Base-by-base conservation (phyloP, 2,888 invertebrate species). In the Phortica magna region DNA sequence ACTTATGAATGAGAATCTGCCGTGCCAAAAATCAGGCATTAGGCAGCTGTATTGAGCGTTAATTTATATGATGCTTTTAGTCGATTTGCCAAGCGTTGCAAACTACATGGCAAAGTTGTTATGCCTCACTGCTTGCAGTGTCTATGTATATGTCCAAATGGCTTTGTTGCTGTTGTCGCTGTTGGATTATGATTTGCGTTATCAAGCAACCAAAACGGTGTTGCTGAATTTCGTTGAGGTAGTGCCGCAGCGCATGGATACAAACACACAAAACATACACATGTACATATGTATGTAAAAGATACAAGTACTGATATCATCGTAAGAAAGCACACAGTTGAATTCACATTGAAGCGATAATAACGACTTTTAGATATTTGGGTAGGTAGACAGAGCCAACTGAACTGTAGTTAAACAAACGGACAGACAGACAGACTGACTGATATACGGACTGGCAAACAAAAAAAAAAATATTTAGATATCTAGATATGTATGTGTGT, bases 161-260 rank as follows among this genome's bases (percentile, higher is more conserved):
- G 14, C 14, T n/a, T 55, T 55, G n/a, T 55, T 55, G 55, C 14
- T 55, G 55, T n/a, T 55, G 17, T 10, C 12, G 0, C 5, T n/a
- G 9, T 55, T 55, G 55, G 55, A 55, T n/a, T 14, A 55, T 14
- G 17, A 55, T 55, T 55, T 55, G 6, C 17, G n/a, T 55, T 55
- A 55, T 55, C 55, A 55, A 55, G 1, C 17, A 9, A 31, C 31
- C 31, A 31, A 55, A 31, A 31, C 31, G 31, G 31, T 31, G 31
- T 31, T 31, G 1, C 31, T 31, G 48, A 19, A 61, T 61, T 61
- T 61, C 19, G 61, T 61, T 61, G 61, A 61, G 61, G 61, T 61
- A 61, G 61, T 61, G 61, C 61, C 61, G 48, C 43, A 10, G 10
- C 14, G 0, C 48, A 48, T 14, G 7, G 48, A 48, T 48, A 48